Evolutionary conservation across 1,140 invertebrate genomes (phyloP), one percentile per base, ranked within the genome.

Genomic region (Pseudomyrmex sp.): DNA sequence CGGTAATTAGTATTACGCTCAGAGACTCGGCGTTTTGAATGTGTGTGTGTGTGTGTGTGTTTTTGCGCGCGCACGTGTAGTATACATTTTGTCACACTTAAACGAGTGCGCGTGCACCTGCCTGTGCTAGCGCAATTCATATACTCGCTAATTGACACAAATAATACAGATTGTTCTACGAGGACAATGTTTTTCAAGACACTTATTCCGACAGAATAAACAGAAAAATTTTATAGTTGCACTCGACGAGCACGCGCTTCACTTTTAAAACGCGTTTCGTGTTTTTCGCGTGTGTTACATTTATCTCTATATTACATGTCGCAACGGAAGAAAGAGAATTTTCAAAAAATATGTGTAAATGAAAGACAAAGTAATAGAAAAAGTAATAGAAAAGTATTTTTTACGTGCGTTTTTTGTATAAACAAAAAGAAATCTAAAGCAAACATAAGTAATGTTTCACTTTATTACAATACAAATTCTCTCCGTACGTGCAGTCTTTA

Each of bases 81-180:
- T 56, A 50, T 56, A 54, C 77, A 62, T 62, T 77, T 85, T 84
- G 84, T 84, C 70, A 23, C 84, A 68, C 82, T 70, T 59, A 23
- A 23, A 50, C 63, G 44, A 62, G 69, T 85, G 23, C 86, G 23
- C 74, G 58, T 75, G 84, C 86, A 89, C 87, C 86, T 88, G 86
- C 70, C 44, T 5, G 12, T 12, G 50, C 50, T 15, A 54, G 15
- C 75, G 2, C 62, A 50, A 44, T 12, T 48, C 44, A 3, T 59
- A 65, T 15, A 44, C 48, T 9, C 50, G 80, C 75, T 88, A 89
- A 88, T 89, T 89, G 84, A 77, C 87, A 86, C 79, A 75, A 86
- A 88, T 88, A 76, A 70, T 84, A 56, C 46, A 65, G 80, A 88
- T 89, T 75, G 63, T 83, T 83, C 84, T 50, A 23, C 79, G 84